These are phyloP conservation scores for Sipha flava DNA, from an alignment of 1,140 invertebrate species.

Conservation along the genomic window DNA sequence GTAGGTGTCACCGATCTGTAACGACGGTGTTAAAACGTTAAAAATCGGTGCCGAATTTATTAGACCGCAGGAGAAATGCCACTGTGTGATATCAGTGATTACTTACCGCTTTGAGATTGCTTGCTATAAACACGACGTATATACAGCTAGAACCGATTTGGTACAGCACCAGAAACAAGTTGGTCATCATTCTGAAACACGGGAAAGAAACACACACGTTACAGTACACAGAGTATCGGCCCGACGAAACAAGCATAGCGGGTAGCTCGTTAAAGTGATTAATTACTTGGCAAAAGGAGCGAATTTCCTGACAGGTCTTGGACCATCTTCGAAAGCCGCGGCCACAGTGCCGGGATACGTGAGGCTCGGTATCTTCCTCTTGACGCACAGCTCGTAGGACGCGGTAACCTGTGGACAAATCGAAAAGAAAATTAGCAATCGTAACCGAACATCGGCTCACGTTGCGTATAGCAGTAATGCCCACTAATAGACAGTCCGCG, in stretches of 20 bases:
- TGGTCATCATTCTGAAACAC: constrained; percentile 51
- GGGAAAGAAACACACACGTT: background rate
- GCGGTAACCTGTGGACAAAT: constrained; percentile 46
- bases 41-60: background rate
- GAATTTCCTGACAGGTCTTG: constrained; percentile 40
- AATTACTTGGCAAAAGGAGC: constrained; percentile 55
- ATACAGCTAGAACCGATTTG: constrained; percentile 84
- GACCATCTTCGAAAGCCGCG: constrained; percentile 60
- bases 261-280: background rate
- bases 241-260: background rate
- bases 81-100: too few relatives aligned
- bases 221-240: too few relatives aligned
- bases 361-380: constrained; percentile 56
- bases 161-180: constrained; percentile 65
- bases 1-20: constrained; percentile 49
- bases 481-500: too few relatives aligned
- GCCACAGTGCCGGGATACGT: constrained; percentile 62
- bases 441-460: too few relatives aligned
- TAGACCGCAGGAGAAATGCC: background rate
- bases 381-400: constrained; percentile 60
- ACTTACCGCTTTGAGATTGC: constrained; percentile 54
- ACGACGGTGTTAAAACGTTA: background rate
- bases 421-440: background rate
- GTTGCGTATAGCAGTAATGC: too few relatives aligned
- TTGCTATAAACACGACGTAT: constrained; percentile 74